A percentile compares a stretch with the other conserved stretches of the same genome.
phyloP scores from a whole-genome alignment of 2,888 invertebrate species.

The Azorinus chamasolen region DNA sequence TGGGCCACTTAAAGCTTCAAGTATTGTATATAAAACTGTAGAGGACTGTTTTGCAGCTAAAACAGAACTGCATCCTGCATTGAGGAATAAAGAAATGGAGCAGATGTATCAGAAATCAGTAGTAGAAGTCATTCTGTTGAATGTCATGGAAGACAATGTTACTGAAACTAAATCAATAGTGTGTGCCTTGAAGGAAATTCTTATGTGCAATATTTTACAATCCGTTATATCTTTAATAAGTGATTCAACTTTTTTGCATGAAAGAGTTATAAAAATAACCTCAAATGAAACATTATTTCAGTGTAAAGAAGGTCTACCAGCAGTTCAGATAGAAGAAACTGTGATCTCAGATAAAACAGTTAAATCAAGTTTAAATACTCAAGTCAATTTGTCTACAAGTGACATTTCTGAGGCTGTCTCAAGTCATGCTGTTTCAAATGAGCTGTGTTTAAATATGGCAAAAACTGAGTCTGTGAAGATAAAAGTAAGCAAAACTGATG shows the following conservation, averaged over 20 bases:
- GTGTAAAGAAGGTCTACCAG: slow-evolving; percentile 23
- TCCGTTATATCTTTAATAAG: slow-evolving; percentile 70
- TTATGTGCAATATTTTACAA: slow-evolving; percentile 73
- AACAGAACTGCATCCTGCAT: slow-evolving; percentile 63
- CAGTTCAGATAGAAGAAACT: slow-evolving; percentile 1
- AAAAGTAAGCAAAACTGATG: no score
- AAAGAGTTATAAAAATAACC: slow-evolving; percentile 71
- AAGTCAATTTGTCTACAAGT: no score
- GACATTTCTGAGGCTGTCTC: no score
- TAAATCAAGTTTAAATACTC: no score
- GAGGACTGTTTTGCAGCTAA: slow-evolving; percentile 66
- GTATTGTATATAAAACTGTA: slow-evolving; percentile 40
- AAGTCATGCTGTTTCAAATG: no score
- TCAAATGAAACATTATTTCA: slow-evolving; percentile 65
- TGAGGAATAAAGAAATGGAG: slow-evolving; percentile 56
- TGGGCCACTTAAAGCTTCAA: slow-evolving; percentile 5
- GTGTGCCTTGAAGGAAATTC: slow-evolving; percentile 66
- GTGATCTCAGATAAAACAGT: no score
- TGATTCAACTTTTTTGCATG: slow-evolving; percentile 76
- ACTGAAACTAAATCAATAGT: slow-evolving; percentile 34
- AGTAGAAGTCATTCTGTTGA: slow-evolving; percentile 42
- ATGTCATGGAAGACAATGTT: slow-evolving; percentile 48
- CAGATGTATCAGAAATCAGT: slow-evolving; percentile 58
- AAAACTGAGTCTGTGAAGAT: no score
- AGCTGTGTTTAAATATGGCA: no score